phyloP scores from a whole-genome alignment of 2,797 vertebrate species.

The Selene dorsalis region DNA sequence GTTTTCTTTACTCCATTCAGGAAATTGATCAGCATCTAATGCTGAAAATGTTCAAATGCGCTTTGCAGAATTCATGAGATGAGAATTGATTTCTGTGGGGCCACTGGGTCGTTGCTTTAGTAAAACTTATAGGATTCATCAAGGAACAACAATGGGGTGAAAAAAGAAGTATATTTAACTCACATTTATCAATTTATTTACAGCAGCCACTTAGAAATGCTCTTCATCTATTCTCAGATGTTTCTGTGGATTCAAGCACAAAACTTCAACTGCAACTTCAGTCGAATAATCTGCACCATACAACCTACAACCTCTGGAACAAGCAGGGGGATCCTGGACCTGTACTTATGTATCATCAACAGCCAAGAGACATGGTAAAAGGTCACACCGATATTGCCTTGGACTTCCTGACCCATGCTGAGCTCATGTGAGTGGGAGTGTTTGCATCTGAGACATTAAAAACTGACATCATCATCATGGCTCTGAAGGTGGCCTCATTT shows the following conservation, averaged over 20 bases:
- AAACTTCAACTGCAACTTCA: not conserved
- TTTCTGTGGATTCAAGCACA: conserved; percentile 12
- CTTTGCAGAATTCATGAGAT: conserved; percentile 26
- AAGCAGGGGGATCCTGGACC: conserved; percentile 6
- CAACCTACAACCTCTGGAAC: not conserved
- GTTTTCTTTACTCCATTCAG: conserved; percentile 43
- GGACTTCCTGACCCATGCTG: conserved; percentile 22
- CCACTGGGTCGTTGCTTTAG: conserved; percentile 37
- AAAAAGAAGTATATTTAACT: not conserved
- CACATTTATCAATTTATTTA: conserved; percentile 24
- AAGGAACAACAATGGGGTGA: conserved; percentile 1
- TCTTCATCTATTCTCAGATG: not conserved
- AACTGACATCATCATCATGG: not conserved
- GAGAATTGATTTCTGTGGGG: conserved; percentile 36
- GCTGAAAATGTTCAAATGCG: conserved; percentile 13
- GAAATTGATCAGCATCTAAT: conserved; percentile 29
- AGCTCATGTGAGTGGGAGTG: not conserved
- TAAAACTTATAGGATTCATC: conserved; percentile 35
- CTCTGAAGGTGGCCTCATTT: conserved; percentile 4
- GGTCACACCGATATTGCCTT: conserved; percentile 52
- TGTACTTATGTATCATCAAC: conserved; percentile 33
- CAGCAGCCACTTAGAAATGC: not conserved
- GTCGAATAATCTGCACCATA: not conserved
- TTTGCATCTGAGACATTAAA: conserved; percentile 20
- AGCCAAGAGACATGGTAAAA: conserved; percentile 38